Evolutionary conservation across 2,797 vertebrate genomes (phyloP).

Genomic region (Hoplostethus atlanticus): DNA sequence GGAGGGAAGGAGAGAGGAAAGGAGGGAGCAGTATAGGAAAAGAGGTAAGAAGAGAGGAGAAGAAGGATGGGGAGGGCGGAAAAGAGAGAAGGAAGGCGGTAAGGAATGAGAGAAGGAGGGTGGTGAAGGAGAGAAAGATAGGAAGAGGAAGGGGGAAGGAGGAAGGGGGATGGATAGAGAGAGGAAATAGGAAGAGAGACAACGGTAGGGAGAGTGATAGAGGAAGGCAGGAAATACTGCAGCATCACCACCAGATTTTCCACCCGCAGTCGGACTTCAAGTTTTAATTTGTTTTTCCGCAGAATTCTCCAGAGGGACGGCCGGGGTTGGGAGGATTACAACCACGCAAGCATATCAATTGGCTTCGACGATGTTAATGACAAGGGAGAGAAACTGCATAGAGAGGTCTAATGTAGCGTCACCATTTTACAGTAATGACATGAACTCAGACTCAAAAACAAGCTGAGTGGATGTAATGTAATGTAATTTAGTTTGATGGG

Average conservation of each 20-base stretch:
- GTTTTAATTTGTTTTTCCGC: constrained; percentile 64
- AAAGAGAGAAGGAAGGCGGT: background rate
- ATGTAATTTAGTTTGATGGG: constrained; percentile 27
- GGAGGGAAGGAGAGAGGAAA: background rate
- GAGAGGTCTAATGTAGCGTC: constrained; percentile 66
- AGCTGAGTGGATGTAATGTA: constrained; percentile 39
- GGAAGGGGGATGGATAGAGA: background rate
- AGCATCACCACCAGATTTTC: constrained; percentile 30
- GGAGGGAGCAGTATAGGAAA: too few species aligned
- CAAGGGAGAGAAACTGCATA: constrained; percentile 30
- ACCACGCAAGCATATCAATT: constrained; percentile 61
- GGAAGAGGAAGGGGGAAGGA: too few species aligned
- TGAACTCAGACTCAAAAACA: constrained; percentile 30
- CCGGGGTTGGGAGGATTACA: constrained; percentile 50
- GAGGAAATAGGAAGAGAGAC: background rate
- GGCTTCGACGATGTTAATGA: constrained; percentile 58
- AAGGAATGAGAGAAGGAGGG: accelerated
- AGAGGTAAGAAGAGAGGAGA: background rate
- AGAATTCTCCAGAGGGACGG: constrained; percentile 36
- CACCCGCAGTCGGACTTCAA: constrained; percentile 27
- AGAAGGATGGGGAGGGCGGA: background rate
- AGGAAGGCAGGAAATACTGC: constrained; percentile 7
- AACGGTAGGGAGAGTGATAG: constrained; percentile 12
- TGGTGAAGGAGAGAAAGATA: background rate
- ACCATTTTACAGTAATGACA: constrained; percentile 63